Conservation (phyloP, 1,140 invertebrate genomes). For the Magallana gigas region DNA sequence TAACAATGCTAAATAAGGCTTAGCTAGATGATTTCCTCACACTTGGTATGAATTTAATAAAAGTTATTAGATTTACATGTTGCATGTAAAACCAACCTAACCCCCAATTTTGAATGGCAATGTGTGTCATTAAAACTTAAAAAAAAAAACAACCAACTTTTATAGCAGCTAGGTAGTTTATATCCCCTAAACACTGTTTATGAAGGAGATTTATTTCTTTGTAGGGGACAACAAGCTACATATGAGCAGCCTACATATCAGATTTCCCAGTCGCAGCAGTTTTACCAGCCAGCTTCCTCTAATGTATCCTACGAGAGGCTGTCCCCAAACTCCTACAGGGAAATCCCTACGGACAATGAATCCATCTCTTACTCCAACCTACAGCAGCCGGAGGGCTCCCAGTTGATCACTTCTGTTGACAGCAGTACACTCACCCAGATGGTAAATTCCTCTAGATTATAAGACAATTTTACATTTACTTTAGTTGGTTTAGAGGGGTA, state of each 20-base stretch:
- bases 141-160: too few species aligned
- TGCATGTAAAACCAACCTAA: too few species aligned
- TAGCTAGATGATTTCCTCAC: too few species aligned
- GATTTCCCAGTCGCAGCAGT: conserved; percentile 41
- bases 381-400: conserved; percentile 53
- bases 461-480: too few species aligned
- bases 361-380: conserved; percentile 64
- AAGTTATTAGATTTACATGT: too few species aligned
- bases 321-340: conserved; percentile 63
- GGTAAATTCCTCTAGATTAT: background rate
- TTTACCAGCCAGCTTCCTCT: conserved; percentile 65
- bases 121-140: too few species aligned
- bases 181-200: too few species aligned
- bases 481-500: too few species aligned
- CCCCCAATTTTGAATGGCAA: too few species aligned
- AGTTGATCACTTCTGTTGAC: conserved; percentile 66
- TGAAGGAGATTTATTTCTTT: background rate
- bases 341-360: conserved; percentile 64
- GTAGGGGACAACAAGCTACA: background rate
- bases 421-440: conserved; percentile 64
- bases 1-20: too few species aligned
- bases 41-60: too few species aligned
- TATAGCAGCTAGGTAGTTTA: too few species aligned
- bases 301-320: conserved; percentile 64
- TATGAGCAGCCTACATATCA: conserved; percentile 38